Conservation (phyloP, 2,888 invertebrate species). For the Sphaerophoria rueppellii region DNA sequence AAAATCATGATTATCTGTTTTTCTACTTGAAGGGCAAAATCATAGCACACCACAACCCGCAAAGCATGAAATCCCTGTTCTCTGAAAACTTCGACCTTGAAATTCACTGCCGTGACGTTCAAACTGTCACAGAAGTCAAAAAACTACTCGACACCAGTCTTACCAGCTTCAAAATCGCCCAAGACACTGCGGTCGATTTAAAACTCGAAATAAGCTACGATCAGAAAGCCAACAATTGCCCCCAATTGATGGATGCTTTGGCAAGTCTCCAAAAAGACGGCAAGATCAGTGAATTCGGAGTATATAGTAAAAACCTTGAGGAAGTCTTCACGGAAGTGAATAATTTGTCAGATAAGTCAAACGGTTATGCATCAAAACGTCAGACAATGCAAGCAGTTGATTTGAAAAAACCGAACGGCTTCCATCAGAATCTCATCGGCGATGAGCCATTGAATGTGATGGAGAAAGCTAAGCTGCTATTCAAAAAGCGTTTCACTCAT, state of each 20-base stretch:
- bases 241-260: constrained; percentile 79
- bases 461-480: constrained; percentile 82
- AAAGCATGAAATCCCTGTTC: constrained; percentile 79
- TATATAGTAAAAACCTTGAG: constrained; percentile 86
- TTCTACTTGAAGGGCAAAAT: constrained; percentile 78
- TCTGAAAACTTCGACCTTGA: constrained; percentile 78
- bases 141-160: constrained; percentile 75
- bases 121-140: constrained; percentile 74
- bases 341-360: constrained; percentile 30
- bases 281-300: constrained; percentile 82
- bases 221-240: constrained; percentile 74
- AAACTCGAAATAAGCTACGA: constrained; percentile 78
- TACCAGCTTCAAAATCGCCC: constrained; percentile 75
- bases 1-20: neutral
- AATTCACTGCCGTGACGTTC: constrained; percentile 76
- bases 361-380: constrained; percentile 43
- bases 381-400: constrained; percentile 74
- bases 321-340: constrained; percentile 84
- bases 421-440: constrained; percentile 70
- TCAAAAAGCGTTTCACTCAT: constrained; percentile 85
- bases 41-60: constrained; percentile 79
- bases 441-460: constrained; percentile 74
- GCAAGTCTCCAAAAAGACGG: constrained; percentile 82
- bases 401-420: constrained; percentile 71
- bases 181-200: constrained; percentile 71